Percentiles rank a stretch among this genome's conserved stretches.
Conservation (phyloP, 1,140 invertebrate genomes). For the Drosophila fuyamai region DNA sequence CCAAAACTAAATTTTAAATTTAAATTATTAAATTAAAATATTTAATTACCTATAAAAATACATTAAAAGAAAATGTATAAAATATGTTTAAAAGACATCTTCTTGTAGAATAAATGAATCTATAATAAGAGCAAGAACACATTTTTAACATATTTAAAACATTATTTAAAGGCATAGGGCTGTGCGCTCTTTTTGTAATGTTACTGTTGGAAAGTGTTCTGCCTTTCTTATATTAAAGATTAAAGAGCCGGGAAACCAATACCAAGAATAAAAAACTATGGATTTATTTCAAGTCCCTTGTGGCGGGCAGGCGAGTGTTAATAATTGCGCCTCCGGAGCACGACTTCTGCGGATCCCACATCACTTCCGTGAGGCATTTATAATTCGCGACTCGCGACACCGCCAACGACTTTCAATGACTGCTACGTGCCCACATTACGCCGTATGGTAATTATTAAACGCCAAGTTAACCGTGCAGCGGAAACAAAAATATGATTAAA, state of each 20-base stretch:
- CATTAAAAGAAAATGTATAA: too few species aligned
- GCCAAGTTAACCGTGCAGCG: conserved; percentile 20
- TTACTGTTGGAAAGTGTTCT: too few species aligned
- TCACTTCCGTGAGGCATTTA: conserved; percentile 43
- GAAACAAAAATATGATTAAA: conserved; percentile 50
- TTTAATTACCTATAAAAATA: not conserved
- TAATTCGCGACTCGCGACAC: conserved; percentile 47
- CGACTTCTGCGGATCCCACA: conserved; percentile 8
- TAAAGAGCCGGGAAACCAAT: not conserved
- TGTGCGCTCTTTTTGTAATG: too few species aligned
- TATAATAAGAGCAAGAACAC: too few species aligned
- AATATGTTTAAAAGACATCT: too few species aligned
- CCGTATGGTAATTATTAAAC: conserved; percentile 58
- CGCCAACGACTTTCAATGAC: conserved; percentile 42
- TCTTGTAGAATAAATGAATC: too few species aligned
- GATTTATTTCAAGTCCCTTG: not conserved
- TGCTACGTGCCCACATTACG: conserved; percentile 46
- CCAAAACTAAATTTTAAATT: too few species aligned
- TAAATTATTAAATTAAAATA: too few species aligned
- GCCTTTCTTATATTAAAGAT: not conserved
- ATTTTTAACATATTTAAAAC: too few species aligned
- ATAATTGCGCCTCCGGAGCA: conserved; percentile 42
- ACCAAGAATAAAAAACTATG: not conserved
- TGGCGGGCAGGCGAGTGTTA: conserved; percentile 53
- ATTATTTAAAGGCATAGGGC: not conserved